A percentile compares a stretch with the other conserved stretches of the same genome.
These are phyloP conservation scores for Heterotis niloticus DNA, from an alignment of 2,113 vertebrate species.

Conservation along the genomic window DNA sequence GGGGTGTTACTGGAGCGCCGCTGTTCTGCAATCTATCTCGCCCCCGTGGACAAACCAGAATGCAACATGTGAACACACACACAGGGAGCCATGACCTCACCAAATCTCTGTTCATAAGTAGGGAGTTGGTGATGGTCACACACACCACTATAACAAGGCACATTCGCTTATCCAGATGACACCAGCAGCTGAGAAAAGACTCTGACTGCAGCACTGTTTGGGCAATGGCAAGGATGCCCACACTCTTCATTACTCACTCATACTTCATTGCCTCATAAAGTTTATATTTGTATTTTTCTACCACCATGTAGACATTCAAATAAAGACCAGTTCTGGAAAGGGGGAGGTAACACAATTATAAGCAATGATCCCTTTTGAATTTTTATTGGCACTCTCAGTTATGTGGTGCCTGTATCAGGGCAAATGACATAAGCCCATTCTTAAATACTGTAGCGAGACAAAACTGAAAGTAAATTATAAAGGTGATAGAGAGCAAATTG, in stretches of 20 bases:
- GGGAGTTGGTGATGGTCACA: not conserved
- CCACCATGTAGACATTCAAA: not conserved
- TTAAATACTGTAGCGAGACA: too few relatives aligned
- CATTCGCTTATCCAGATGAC: not conserved
- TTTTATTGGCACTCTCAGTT: too few relatives aligned
- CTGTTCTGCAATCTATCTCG: not conserved
- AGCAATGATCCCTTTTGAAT: too few relatives aligned
- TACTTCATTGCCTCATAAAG: not conserved
- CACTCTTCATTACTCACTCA: not conserved
- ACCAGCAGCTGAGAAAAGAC: not conserved
- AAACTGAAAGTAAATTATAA: too few relatives aligned
- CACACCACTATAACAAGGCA: not conserved
- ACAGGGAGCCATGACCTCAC: not conserved
- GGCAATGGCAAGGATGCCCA: not conserved
- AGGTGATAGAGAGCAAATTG: too few relatives aligned
- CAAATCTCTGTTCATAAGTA: too few relatives aligned
- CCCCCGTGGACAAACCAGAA: not conserved
- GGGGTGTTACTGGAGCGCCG: too few relatives aligned
- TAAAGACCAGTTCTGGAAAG: too few relatives aligned
- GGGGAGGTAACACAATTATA: too few relatives aligned
- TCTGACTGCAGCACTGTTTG: not conserved
- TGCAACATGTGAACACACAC: not conserved
- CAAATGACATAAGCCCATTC: too few relatives aligned
- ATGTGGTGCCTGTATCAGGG: too few relatives aligned
- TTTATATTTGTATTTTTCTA: conserved; percentile 15